These are phyloP conservation scores for Sciurus carolinensis DNA, from an alignment of 2,797 vertebrate species.

Conservation along the genomic window DNA sequence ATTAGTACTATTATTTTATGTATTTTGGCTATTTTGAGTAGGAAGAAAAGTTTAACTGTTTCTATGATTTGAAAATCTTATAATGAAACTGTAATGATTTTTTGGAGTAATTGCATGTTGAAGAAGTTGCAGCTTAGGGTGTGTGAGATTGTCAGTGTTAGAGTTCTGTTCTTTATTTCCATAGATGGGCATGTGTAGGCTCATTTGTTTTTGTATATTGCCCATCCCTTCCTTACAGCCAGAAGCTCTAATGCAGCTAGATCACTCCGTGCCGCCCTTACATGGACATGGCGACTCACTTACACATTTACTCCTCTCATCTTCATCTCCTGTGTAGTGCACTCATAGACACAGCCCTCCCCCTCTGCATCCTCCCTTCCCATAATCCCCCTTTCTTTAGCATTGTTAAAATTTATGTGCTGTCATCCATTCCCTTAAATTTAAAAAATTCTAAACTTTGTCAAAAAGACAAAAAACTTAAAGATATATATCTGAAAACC, in stretches of 20 bases:
- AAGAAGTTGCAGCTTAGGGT: constrained; percentile 99
- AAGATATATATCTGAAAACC: constrained; percentile 88
- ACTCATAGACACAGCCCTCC: constrained; percentile 94
- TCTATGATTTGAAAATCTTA: constrained; percentile 88
- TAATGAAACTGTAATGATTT: constrained; percentile 90
- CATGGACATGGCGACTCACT: constrained; percentile 99
- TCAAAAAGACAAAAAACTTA: constrained; percentile 88
- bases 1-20: constrained; percentile 90
- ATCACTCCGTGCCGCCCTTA: constrained; percentile 99
- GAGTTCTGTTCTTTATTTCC: constrained; percentile 97
- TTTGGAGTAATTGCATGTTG: constrained; percentile 95
- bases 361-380: constrained; percentile 88
- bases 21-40: constrained; percentile 90
- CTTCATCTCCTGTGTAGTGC: constrained; percentile 98
- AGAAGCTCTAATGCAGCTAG: constrained; percentile 99
- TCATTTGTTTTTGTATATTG: constrained; percentile 99
- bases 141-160: constrained; percentile 99
- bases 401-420: constrained; percentile 95
- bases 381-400: constrained; percentile 92
- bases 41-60: constrained; percentile 87
- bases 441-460: constrained; percentile 88
- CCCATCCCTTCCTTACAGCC: constrained; percentile 99
- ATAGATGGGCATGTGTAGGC: constrained; percentile 99
- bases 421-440: constrained; percentile 94
- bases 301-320: constrained; percentile 97